These are phyloP conservation scores for Anguilla japonica DNA, from an alignment of 2,113 vertebrate species.

Conservation along the genomic window DNA sequence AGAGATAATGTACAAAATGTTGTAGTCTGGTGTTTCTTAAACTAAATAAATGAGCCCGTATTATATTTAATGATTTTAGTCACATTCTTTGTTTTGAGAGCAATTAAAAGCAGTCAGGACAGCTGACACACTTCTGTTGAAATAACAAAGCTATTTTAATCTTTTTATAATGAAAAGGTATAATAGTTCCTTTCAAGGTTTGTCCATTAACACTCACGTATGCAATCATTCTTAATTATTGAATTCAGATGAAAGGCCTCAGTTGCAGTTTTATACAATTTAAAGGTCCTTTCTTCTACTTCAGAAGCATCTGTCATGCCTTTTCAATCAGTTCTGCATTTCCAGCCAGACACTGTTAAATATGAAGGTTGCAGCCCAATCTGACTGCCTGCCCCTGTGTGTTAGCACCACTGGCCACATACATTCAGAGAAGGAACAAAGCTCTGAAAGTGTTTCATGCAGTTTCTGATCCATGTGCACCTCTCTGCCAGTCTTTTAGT, in stretches of 20 bases:
- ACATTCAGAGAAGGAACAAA: conserved; percentile 51
- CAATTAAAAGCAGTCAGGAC: background rate
- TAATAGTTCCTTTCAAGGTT: background rate
- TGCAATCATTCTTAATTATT: background rate
- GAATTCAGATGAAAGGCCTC: background rate
- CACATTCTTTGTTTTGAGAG: background rate
- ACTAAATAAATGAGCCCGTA: background rate
- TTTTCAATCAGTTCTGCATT: conserved; percentile 34
- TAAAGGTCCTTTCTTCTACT: background rate
- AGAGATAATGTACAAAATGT: background rate
- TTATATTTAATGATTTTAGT: background rate
- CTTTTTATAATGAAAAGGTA: conserved; percentile 1
- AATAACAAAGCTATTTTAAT: background rate
- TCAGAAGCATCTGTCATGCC: background rate
- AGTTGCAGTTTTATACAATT: background rate
- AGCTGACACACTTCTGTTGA: background rate
- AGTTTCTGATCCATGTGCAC: conserved; percentile 51
- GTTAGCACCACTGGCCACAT: conserved; percentile 41
- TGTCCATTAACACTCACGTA: conserved; percentile 4
- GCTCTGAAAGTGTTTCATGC: conserved; percentile 40
- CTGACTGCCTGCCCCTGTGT: conserved; percentile 54
- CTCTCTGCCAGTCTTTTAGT: conserved; percentile 31
- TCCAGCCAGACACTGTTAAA: conserved; percentile 49
- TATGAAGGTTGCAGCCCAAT: conserved; percentile 62
- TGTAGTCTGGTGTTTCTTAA: background rate